Evolutionary conservation across 2,113 vertebrate genomes (phyloP).

Genomic region (Phoenicopterus ruber): DNA sequence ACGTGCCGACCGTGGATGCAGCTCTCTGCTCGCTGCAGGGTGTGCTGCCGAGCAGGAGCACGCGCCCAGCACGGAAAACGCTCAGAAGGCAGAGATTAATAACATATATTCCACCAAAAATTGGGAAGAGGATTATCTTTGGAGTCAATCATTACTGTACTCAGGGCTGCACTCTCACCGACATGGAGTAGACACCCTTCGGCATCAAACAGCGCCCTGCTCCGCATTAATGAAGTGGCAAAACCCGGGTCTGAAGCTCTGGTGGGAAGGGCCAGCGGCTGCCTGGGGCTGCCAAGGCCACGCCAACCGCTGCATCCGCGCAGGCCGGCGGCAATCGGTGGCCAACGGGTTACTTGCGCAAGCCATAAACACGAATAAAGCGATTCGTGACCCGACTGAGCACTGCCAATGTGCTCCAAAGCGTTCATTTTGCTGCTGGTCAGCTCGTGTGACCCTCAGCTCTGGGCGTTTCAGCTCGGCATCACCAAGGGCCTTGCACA

Average conservation of each 20-base stretch:
- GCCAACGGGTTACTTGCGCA: background rate
- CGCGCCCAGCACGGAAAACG: fast-evolving
- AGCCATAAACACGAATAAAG: background rate
- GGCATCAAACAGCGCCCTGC: background rate
- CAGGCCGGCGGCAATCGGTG: background rate
- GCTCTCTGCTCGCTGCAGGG: background rate
- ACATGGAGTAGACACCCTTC: fast-evolving
- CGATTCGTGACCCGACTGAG: fast-evolving
- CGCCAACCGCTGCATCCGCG: fast-evolving
- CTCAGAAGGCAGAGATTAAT: background rate
- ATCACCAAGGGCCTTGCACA: background rate
- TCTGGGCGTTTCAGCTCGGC: background rate
- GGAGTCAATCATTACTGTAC: fast-evolving
- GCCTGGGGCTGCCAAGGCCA: background rate
- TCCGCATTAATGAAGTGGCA: fast-evolving
- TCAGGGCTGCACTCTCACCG: fast-evolving
- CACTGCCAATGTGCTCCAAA: fast-evolving
- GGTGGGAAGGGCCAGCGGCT: background rate
- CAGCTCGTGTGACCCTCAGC: background rate
- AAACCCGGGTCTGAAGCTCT: background rate
- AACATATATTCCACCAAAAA: no score
- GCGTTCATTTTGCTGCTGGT: background rate
- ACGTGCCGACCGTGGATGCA: fast-evolving
- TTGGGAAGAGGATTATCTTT: fast-evolving
- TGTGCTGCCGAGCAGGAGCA: background rate